Conservation (phyloP, 2,113 vertebrate genomes). For the Actinemys pallida region DNA sequence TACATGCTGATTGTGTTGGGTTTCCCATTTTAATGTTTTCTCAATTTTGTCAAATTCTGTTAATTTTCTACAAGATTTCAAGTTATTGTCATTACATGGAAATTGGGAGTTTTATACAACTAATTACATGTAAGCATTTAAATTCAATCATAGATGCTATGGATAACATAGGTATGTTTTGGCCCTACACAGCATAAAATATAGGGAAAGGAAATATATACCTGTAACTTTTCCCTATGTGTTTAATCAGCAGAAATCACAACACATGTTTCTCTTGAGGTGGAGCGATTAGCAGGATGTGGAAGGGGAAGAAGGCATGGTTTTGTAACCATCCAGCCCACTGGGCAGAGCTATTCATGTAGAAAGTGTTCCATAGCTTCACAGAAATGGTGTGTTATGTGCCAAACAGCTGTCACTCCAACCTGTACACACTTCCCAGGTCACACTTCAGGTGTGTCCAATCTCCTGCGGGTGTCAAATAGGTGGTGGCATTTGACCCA, state of each 20-base stretch:
- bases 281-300: neutral
- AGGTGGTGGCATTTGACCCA: accelerated
- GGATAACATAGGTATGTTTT: neutral
- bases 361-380: neutral
- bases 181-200: neutral
- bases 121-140: slow-evolving; percentile 54
- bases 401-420: neutral
- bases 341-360: neutral
- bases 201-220: neutral
- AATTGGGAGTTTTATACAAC: slow-evolving; percentile 48
- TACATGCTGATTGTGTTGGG: neutral
- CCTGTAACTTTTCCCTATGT: neutral
- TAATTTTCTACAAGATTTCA: slow-evolving; percentile 45
- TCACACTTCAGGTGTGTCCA: neutral
- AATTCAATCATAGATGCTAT: slow-evolving; percentile 18
- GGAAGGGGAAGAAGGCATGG: neutral
- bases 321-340: neutral
- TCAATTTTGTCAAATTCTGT: slow-evolving; percentile 52
- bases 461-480: neutral
- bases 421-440: neutral
- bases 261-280: neutral
- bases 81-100: slow-evolving; percentile 60
- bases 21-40: slow-evolving; percentile 22
- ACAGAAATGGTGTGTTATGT: neutral
- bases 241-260: neutral